A percentile compares a stretch with the other conserved stretches of the same genome.
Conservation (phyloP, 2,888 invertebrate species). For the Arctia plantaginis region DNA sequence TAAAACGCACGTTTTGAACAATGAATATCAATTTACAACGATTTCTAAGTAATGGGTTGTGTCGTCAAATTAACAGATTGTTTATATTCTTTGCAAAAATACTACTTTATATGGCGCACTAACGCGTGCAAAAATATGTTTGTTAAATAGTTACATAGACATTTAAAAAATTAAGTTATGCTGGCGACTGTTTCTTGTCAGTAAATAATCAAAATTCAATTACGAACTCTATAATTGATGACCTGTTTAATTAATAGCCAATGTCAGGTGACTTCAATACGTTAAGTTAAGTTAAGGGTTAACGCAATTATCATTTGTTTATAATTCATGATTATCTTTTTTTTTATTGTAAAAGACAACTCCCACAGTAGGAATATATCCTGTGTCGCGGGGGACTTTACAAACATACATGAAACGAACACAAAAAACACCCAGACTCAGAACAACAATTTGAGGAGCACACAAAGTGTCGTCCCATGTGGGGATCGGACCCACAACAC, state of each 20-base stretch:
- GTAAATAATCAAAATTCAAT: neutral
- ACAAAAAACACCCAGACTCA: too few species aligned
- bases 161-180: neutral
- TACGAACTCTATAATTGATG: neutral
- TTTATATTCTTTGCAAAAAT: conserved; percentile 20
- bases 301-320: neutral
- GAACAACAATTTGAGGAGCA: too few species aligned
- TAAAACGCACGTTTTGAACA: conserved; percentile 37
- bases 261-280: neutral
- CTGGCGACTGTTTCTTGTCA: neutral
- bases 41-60: conserved; percentile 13
- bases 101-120: conserved; percentile 7
- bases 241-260: neutral
- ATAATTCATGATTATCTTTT: neutral
- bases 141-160: neutral
- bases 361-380: too few species aligned
- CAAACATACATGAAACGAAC: too few species aligned
- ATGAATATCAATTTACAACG: conserved; percentile 42
- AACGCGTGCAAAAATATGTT: neutral
- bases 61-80: conserved; percentile 23
- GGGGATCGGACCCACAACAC: too few species aligned
- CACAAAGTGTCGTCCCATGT: too few species aligned
- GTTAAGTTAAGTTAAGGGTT: neutral
- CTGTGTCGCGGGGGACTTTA: too few species aligned
- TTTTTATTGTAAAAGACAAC: too few species aligned